These are phyloP conservation scores for Himalopsyche tibetana DNA, from an alignment of 2,888 invertebrate genomes.

Conservation along the genomic window DNA sequence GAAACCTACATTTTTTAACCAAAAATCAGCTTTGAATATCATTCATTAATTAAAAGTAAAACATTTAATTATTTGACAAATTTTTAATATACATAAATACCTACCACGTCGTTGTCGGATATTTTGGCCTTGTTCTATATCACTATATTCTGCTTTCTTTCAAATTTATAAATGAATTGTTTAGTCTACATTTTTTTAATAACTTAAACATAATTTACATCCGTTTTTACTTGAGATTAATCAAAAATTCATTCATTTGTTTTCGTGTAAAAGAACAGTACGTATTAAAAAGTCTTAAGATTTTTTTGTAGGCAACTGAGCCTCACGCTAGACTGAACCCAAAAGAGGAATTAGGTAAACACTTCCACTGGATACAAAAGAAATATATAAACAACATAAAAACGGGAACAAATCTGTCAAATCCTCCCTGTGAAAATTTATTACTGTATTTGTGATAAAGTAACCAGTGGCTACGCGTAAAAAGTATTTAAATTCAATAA, in stretches of 20 bases:
- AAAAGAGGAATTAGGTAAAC: slow-evolving; percentile 44
- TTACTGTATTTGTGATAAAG: slow-evolving; percentile 34
- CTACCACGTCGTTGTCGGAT: too few relatives aligned
- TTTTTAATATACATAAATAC: too few relatives aligned
- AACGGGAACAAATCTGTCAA: slow-evolving; percentile 31
- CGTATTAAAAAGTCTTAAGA: not conserved
- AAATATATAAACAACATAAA: slow-evolving; percentile 23
- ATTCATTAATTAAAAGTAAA: too few relatives aligned
- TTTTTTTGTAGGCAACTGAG: not conserved
- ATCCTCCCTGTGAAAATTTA: slow-evolving; percentile 36
- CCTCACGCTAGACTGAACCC: not conserved
- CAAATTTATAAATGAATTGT: too few relatives aligned
- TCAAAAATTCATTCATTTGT: not conserved
- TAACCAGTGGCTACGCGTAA: slow-evolving; percentile 18
- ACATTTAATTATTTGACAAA: too few relatives aligned
- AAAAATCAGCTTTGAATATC: too few relatives aligned
- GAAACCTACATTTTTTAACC: too few relatives aligned
- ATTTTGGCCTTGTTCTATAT: too few relatives aligned
- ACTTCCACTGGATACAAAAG: slow-evolving; percentile 22
- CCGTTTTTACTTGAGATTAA: not conserved
- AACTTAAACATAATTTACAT: not conserved
- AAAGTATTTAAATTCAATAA: not conserved
- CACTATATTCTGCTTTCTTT: too few relatives aligned
- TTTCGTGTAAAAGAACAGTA: not conserved
- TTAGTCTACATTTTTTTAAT: too few relatives aligned